Base-by-base conservation (phyloP, 2,888 invertebrate species). In the Pedicia rivosa region DNA sequence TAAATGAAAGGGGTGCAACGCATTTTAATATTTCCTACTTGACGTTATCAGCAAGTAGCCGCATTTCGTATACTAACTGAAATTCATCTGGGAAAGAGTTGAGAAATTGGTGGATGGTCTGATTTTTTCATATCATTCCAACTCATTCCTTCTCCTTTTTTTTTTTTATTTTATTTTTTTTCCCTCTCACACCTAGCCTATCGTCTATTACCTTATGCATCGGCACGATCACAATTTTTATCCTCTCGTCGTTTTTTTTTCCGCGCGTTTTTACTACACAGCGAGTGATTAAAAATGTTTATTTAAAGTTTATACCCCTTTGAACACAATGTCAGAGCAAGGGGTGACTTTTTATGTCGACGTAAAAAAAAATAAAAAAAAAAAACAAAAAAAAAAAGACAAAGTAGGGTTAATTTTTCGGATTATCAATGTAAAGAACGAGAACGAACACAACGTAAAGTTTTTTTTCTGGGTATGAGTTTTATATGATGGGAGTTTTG, bases 231-330 rank as follows among this genome's bases (percentile, higher is more conserved):
- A 40, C 31, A 35, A 38, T 19, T 40, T 36, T 17, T 32, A 35
- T 35, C 10, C n/a, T 31, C 15, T 25, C n/a, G 24, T n/a, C n/a
- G 24, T 34, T 36, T 32, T 32, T 38, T 36, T 25, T 29, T 37
- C 25, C 30, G 35, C 27, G 28, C 32, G 22, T 33, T 36, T 28
- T 28, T 34, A 19, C 26, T 25, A 12, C 39, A 24, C 39, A 41
- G 39, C 42, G 42, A 46, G 46, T 45, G 45, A 46, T 46, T 46
- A 46, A 46, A 46, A 45, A 43, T 46, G 45, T 46, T 46, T 46
- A 45, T 44, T 43, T 45, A 44, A 46, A 45, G 46, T 46, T 46
- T 45, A 45, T 43, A 35, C 35, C 40, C 42, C 39, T 42, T 42
- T 15, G 4, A 17, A 29, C 4, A 20, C 15, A 13, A n/a, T 35